Evolutionary conservation across 2,888 invertebrate species (phyloP).

Genomic region (Chrysotoxum bicinctum): DNA sequence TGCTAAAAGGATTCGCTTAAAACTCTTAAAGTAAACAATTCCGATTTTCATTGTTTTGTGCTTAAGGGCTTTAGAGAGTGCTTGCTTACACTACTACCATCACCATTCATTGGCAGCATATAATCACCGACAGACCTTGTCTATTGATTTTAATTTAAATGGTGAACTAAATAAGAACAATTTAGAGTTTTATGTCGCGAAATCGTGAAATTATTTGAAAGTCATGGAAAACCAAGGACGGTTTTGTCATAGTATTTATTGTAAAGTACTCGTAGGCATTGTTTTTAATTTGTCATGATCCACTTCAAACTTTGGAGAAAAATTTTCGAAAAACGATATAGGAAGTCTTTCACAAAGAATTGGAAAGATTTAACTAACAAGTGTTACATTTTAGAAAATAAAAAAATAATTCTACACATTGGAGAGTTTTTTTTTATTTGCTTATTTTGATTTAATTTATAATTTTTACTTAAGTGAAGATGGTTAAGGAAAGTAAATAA

Average conservation of each 20-base stretch:
- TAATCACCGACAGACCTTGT: neutral
- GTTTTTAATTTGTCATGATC: no score
- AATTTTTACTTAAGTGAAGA: no score
- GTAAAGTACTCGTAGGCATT: no score
- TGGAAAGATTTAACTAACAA: no score
- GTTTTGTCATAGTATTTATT: neutral
- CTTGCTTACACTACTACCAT: neutral
- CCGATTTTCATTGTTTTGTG: slow-evolving; percentile 8
- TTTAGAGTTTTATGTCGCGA: neutral
- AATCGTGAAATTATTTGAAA: slow-evolving; percentile 4
- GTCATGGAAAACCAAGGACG: neutral
- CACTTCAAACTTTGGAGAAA: no score
- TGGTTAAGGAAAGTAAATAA: no score
- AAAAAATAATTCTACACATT: no score
- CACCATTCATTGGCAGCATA: neutral
- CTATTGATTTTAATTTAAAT: slow-evolving; percentile 41
- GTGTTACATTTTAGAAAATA: no score
- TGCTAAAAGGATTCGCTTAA: slow-evolving; percentile 57
- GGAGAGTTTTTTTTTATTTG: no score
- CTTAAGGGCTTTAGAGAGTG: slow-evolving; percentile 3
- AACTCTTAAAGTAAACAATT: slow-evolving; percentile 39
- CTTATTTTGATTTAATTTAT: no score
- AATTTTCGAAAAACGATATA: no score
- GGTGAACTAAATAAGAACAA: slow-evolving; percentile 14
- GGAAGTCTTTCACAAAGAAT: no score